Conservation (phyloP, 92 coral and sea anemone genomes). For the Umimayanthus kanabou region DNA sequence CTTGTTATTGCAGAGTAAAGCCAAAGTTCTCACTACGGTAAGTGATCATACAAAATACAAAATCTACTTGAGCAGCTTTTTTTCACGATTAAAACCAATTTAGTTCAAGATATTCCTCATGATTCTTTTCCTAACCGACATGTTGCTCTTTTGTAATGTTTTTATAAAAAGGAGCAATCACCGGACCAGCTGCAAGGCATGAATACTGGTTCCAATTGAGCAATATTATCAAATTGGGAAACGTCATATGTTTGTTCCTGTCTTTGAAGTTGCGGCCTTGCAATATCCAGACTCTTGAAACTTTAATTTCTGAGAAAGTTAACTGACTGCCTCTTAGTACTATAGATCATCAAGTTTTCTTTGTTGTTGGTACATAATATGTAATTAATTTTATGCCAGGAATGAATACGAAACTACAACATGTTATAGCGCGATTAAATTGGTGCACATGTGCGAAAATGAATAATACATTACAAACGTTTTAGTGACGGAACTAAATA, state of each 20-base stretch:
- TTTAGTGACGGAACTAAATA: too few relatives aligned
- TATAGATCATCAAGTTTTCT: neutral
- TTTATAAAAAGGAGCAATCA: neutral
- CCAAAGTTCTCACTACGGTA: too few relatives aligned
- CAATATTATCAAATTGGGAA: neutral
- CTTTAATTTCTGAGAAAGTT: neutral
- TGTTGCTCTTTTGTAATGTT: neutral
- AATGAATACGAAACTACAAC: neutral
- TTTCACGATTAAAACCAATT: neutral
- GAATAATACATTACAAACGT: too few relatives aligned
- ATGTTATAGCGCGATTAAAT: neutral
- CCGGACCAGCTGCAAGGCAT: neutral
- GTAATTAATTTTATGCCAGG: neutral
- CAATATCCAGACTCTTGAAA: neutral
- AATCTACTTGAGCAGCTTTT: too few relatives aligned
- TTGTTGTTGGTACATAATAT: neutral
- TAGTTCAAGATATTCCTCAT: too few relatives aligned
- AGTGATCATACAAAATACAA: too few relatives aligned
- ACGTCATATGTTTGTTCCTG: neutral
- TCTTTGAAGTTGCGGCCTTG: neutral
- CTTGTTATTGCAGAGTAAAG: too few relatives aligned
- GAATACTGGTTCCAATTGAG: neutral
- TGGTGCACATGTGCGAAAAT: too few relatives aligned
- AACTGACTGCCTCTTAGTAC: neutral
- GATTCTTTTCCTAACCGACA: neutral